A percentile compares a stretch with the other conserved stretches of the same genome.
Conservation (phyloP, 1,140 invertebrate genomes). For the Drosophila tristis region DNA sequence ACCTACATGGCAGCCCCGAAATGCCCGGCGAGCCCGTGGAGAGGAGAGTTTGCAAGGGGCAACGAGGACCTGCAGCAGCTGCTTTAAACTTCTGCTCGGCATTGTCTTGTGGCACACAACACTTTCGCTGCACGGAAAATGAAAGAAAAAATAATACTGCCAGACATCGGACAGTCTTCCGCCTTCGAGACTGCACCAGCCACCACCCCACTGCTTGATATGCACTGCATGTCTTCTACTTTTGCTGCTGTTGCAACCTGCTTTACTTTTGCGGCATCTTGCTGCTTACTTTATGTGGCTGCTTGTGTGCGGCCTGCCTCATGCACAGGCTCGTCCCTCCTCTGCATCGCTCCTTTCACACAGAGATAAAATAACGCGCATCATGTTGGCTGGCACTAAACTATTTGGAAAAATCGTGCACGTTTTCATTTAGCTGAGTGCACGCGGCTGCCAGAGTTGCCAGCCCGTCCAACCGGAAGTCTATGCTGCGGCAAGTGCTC, state of each 20-base stretch:
- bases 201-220: slow-evolving; percentile 57
- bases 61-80: slow-evolving; percentile 43
- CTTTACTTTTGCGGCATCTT: slow-evolving; percentile 65
- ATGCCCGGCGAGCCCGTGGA: not conserved
- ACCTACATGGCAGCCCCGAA: slow-evolving; percentile 44
- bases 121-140: slow-evolving; percentile 34
- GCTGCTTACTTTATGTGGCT: slow-evolving; percentile 53
- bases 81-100: slow-evolving; percentile 48
- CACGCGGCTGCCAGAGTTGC: slow-evolving; percentile 58
- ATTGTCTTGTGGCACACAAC: slow-evolving; percentile 55
- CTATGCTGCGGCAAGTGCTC: slow-evolving; percentile 9
- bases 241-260: slow-evolving; percentile 58
- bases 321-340: slow-evolving; percentile 5
- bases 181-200: slow-evolving; percentile 2
- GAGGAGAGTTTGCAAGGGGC: not conserved
- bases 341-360: slow-evolving; percentile 3
- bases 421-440: slow-evolving; percentile 83
- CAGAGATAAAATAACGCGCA: slow-evolving; percentile 68
- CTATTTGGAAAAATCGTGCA: slow-evolving; percentile 77
- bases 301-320: slow-evolving; percentile 17
- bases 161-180: slow-evolving; percentile 2
- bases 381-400: slow-evolving; percentile 69
- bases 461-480: slow-evolving; percentile 31
- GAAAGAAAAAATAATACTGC: slow-evolving; percentile 25
- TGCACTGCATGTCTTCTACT: slow-evolving; percentile 63